phyloP scores from a whole-genome alignment of 2,797 vertebrate genomes.

The Aplochiton taeniatus region DNA sequence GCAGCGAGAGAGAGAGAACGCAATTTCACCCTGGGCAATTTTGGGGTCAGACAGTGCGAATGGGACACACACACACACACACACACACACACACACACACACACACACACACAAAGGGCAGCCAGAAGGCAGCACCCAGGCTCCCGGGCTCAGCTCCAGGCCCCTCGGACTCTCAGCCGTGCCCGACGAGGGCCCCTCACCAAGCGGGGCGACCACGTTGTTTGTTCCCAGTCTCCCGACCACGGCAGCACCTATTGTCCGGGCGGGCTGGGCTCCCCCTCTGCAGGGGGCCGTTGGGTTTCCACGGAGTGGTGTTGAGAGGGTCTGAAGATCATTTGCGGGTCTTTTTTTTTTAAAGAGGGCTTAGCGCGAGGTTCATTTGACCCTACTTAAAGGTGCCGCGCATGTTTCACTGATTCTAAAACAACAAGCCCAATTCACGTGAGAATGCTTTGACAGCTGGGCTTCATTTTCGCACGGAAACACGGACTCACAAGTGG shows the following conservation, averaged over 20 bases:
- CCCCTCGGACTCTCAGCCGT: too few relatives aligned
- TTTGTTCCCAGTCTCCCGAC: conserved; percentile 52
- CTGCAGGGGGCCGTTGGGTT: conserved; percentile 66
- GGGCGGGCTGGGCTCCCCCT: conserved; percentile 59
- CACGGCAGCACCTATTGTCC: conserved; percentile 65
- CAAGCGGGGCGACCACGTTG: neutral
- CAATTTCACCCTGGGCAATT: conserved; percentile 59
- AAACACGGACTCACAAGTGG: conserved; percentile 12
- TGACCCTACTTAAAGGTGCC: conserved; percentile 21
- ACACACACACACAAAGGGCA: conserved; percentile 6
- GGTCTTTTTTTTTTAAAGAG: conserved; percentile 28
- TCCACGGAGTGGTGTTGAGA: conserved; percentile 44
- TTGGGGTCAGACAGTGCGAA: conserved; percentile 48
- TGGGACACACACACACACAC: conserved; percentile 4
- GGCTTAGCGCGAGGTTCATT: conserved; percentile 23
- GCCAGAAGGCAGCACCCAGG: too few relatives aligned
- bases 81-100: neutral
- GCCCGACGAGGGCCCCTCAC: too few relatives aligned
- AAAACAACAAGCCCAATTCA: conserved; percentile 33
- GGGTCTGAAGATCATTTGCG: conserved; percentile 10
- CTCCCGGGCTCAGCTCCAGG: too few relatives aligned
- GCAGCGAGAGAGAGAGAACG: conserved; percentile 53
- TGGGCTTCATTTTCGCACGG: conserved; percentile 44
- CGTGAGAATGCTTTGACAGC: conserved; percentile 36
- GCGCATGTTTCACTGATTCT: conserved; percentile 24